These are phyloP conservation scores for Lagorchestes hirsutus DNA, from an alignment of 2,797 vertebrate species.

Conservation along the genomic window DNA sequence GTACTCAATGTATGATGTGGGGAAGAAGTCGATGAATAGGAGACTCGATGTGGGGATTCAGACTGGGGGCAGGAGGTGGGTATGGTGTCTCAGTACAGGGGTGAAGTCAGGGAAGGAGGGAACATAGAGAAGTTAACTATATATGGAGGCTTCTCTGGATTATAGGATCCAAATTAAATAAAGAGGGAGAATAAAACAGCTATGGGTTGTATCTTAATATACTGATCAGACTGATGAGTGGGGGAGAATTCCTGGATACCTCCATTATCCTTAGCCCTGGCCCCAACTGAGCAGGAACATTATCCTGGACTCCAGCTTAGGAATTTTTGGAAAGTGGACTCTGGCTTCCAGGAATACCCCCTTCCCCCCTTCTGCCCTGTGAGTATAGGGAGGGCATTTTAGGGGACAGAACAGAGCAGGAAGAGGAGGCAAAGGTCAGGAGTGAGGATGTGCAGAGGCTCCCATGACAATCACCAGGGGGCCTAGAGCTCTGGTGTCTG, in stretches of 20 bases:
- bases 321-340: neutral
- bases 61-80: neutral
- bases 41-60: neutral
- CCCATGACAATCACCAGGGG: constrained; percentile 50
- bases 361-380: no score
- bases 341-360: neutral
- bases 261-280: neutral
- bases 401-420: neutral
- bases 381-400: neutral
- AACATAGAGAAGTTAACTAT: neutral
- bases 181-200: neutral
- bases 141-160: neutral
- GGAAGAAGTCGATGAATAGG: neutral
- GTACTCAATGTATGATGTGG: neutral
- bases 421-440: neutral
- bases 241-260: neutral
- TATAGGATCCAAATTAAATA: neutral
- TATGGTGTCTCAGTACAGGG: neutral
- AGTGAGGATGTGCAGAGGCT: neutral
- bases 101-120: neutral
- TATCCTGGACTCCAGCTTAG: neutral
- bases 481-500: neutral
- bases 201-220: neutral
- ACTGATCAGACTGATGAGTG: neutral
- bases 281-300: neutral